Evolutionary conservation across 2,888 invertebrate species (phyloP), one percentile per base, ranked within the genome.

Genomic region (Drosophila rellima): DNA sequence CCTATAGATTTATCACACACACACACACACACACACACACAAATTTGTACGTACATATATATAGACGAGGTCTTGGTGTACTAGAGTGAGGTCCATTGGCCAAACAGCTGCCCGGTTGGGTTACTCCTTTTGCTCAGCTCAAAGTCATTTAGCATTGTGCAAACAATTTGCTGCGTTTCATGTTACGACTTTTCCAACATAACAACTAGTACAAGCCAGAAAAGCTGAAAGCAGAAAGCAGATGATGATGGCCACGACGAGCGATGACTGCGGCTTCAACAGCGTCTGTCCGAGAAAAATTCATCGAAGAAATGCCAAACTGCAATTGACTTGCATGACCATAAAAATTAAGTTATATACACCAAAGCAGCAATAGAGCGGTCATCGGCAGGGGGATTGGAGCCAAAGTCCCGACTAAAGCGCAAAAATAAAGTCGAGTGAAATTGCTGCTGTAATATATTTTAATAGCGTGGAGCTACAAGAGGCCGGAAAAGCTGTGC

Each of bases 341-440:
- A 89, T 89, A 89, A 84, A 89, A 89, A 89, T 89, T 90, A 89
- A 89, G 88, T 87, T 90, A 88, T 85, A 88, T 88, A 83, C 87
- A 80, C 83, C 87, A 76, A 80, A 65, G 56, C 66, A 50, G 59
- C 51, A 45, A 45, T 13, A 23, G 20, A 44, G 73, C 57, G 45
- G 29, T 20, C 29, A 26, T 3, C 10, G n/a, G 18, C 13, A 40
- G 54, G 31, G 54, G 54, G 40, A 40, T 29, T 39, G 51, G 26
- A 35, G 13, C 7, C 44, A 23, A 55, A 55, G 55, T 47, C 45
- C 31, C 23, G 42, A 47, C 51, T 70, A 66, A 79, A 82, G 82
- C 88, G 88, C 86, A 82, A 82, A 88, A 82, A 82, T 82, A 82
- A 82, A 88, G 86, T 85, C 82, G 78, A 68, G 65, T 80, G 82